Conservation (phyloP, 35 echinoderm and acorn worm genomes). For the Holothuria glaberrima region DNA sequence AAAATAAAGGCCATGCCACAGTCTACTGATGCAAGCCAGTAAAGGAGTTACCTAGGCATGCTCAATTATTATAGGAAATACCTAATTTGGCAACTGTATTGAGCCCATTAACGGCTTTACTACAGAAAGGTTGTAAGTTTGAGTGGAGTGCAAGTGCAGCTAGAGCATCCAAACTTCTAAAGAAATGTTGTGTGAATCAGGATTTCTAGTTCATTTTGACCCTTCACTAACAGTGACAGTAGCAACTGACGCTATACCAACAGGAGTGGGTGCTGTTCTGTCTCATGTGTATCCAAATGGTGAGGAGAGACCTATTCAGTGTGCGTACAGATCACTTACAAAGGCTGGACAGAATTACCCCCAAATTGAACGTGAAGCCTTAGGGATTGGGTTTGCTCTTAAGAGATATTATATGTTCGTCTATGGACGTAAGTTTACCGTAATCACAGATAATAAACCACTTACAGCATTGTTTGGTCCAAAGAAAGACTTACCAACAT, state of each 20-base stretch:
- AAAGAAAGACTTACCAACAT: conserved; percentile 44
- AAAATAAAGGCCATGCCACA: conserved; percentile 35
- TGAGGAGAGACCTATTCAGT: conserved; percentile 55
- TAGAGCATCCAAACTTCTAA: too few species aligned
- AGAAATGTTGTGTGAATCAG: conserved; percentile 34
- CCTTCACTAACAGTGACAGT: conserved; percentile 46
- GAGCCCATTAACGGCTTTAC: conserved; percentile 16
- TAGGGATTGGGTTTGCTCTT: conserved; percentile 58
- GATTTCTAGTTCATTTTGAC: conserved; percentile 52
- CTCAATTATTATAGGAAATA: conserved; percentile 60
- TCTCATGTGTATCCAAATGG: conserved; percentile 60
- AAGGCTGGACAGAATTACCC: conserved; percentile 51
- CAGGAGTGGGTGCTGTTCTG: conserved; percentile 45
- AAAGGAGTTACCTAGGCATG: conserved; percentile 53
- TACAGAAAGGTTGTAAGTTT: conserved; percentile 39
- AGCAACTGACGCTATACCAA: conserved; percentile 54
- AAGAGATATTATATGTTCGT: conserved; percentile 57
- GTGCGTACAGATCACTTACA: conserved; percentile 44
- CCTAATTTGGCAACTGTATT: conserved; percentile 36
- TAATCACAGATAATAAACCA: conserved; percentile 67
- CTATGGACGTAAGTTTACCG: conserved; percentile 28
- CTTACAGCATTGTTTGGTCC: conserved; percentile 55
- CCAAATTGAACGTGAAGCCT: conserved; percentile 49
- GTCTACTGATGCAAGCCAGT: conserved; percentile 30
- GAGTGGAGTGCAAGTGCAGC: too few species aligned